Evolutionary conservation across 2,113 vertebrate genomes (phyloP).

Genomic region (Otus sunia): DNA sequence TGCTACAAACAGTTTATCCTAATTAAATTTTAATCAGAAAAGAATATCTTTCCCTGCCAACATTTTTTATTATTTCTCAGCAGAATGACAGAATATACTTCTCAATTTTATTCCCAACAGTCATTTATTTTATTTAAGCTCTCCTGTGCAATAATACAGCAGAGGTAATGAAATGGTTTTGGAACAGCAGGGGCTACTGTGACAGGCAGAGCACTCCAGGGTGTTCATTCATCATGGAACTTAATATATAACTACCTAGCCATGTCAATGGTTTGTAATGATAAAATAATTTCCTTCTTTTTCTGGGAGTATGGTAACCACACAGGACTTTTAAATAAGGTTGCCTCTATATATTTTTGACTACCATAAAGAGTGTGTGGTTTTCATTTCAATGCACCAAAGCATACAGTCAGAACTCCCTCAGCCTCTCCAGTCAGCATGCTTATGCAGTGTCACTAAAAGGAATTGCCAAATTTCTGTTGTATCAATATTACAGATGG

Average conservation of each 20-base stretch:
- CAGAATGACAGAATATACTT: slow-evolving; percentile 51
- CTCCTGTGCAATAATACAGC: slow-evolving; percentile 46
- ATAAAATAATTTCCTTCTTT: slow-evolving; percentile 5
- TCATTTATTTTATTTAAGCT: slow-evolving; percentile 53
- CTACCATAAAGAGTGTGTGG: neutral
- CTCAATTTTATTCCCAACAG: slow-evolving; percentile 42
- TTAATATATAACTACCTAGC: slow-evolving; percentile 11
- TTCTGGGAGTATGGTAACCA: neutral
- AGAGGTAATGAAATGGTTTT: slow-evolving; percentile 40
- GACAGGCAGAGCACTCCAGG: slow-evolving; percentile 4
- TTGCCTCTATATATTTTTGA: neutral
- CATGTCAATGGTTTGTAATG: slow-evolving; percentile 27
- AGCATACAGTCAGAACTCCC: neutral
- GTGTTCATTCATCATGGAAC: slow-evolving; percentile 25
- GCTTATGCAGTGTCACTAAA: slow-evolving; percentile 24
- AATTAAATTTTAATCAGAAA: slow-evolving; percentile 60
- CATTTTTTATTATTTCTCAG: slow-evolving; percentile 6
- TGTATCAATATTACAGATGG: slow-evolving; percentile 48
- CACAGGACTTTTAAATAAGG: neutral
- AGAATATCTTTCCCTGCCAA: slow-evolving; percentile 14
- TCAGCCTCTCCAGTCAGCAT: neutral
- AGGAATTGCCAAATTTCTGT: slow-evolving; percentile 15
- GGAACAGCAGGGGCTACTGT: slow-evolving; percentile 29
- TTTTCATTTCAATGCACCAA: slow-evolving; percentile 21
- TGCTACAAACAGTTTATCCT: slow-evolving; percentile 25